Conservation (phyloP, 2,888 invertebrate species). For the Sylvicola fuscatus region DNA sequence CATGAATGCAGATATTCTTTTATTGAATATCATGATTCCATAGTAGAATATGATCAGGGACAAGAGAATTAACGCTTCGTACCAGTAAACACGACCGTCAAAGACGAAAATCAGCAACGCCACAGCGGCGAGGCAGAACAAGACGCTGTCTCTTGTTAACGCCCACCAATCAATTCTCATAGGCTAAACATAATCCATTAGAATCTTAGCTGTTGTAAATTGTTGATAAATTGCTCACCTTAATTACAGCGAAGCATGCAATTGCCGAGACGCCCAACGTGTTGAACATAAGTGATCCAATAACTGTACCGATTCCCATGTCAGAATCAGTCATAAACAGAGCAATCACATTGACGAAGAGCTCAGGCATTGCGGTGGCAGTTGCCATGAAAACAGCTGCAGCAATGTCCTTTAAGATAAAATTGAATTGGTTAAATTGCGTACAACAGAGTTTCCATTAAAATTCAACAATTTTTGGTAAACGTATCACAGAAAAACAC, state of each 20-base stretch:
- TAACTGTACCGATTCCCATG: conserved; percentile 59
- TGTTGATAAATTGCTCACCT: background rate
- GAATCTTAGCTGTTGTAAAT: too few species aligned
- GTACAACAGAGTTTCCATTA: too few species aligned
- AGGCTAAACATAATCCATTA: conserved; percentile 21
- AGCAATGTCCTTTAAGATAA: conserved; percentile 76
- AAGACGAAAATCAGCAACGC: conserved; percentile 44
- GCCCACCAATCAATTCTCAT: conserved; percentile 51
- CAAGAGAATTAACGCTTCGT: conserved; percentile 46
- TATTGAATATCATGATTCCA: conserved; percentile 32
- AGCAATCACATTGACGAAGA: conserved; percentile 68
- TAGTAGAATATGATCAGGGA: conserved; percentile 47
- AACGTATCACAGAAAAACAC: too few species aligned
- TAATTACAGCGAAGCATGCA: conserved; percentile 38
- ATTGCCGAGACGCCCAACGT: conserved; percentile 55
- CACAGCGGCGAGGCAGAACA: conserved; percentile 47
- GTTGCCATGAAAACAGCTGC: conserved; percentile 86
- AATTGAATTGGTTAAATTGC: too few species aligned
- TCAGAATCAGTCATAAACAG: conserved; percentile 58
- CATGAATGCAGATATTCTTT: conserved; percentile 14
- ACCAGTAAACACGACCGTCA: conserved; percentile 55
- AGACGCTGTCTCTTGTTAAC: conserved; percentile 47
- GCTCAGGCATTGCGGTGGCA: conserved; percentile 74
- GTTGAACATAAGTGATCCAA: conserved; percentile 64
- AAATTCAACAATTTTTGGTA: too few species aligned